Percentiles rank a stretch among this genome's conserved stretches.
These are phyloP conservation scores for Glaucopsyche alexis DNA, from an alignment of 2,888 invertebrate genomes.

Conservation along the genomic window DNA sequence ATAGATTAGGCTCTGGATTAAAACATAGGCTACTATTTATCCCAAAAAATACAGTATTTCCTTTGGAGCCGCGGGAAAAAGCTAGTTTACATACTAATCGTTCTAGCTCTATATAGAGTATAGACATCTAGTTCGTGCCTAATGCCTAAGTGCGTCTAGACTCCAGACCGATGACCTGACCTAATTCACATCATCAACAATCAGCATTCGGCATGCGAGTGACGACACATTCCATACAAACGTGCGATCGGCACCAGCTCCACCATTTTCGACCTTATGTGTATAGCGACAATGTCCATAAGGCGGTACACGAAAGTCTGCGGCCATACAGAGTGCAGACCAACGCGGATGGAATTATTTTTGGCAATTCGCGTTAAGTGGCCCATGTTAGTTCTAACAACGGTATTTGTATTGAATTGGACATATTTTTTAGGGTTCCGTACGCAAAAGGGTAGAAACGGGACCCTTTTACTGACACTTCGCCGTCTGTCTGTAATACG, in stretches of 20 bases:
- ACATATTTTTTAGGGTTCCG: background rate
- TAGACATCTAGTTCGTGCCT: background rate
- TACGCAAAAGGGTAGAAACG: background rate
- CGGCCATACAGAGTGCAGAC: too few relatives aligned
- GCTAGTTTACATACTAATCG: too few relatives aligned
- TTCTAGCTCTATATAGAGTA: background rate
- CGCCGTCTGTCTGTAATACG: too few relatives aligned
- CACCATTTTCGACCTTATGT: too few relatives aligned
- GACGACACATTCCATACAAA: background rate
- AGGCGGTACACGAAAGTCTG: background rate
- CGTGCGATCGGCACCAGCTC: background rate
- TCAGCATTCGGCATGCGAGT: too few relatives aligned
- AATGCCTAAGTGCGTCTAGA: slow-evolving; percentile 32
- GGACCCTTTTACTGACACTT: too few relatives aligned
- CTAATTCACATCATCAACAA: slow-evolving; percentile 42
- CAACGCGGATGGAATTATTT: slow-evolving; percentile 12
- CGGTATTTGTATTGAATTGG: background rate
- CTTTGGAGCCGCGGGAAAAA: too few relatives aligned
- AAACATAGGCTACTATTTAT: too few relatives aligned
- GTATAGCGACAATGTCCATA: too few relatives aligned
- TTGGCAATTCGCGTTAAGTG: slow-evolving; percentile 10
- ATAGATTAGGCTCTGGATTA: too few relatives aligned
- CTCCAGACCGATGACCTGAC: slow-evolving; percentile 44
- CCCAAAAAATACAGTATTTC: too few relatives aligned
- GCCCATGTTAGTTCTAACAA: background rate